These are phyloP conservation scores for Xiphophorus couchianus DNA, from an alignment of 2,113 vertebrate genomes.

Conservation along the genomic window DNA sequence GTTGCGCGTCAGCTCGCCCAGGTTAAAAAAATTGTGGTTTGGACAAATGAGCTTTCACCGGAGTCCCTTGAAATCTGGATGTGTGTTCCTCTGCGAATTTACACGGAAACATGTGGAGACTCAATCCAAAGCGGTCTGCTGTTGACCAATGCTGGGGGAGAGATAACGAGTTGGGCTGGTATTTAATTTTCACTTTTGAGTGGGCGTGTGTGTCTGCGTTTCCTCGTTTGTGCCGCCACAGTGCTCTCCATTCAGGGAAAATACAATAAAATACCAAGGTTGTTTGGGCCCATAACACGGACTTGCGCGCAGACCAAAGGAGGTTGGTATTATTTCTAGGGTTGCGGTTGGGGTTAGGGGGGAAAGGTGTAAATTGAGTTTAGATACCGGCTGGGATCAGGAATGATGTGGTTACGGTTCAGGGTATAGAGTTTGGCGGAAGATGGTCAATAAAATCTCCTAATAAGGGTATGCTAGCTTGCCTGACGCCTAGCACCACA, in stretches of 20 bases:
- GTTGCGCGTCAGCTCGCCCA: constrained; percentile 32
- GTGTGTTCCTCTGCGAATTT: constrained; percentile 42
- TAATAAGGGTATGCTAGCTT: neutral
- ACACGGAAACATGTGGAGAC: constrained; percentile 21
- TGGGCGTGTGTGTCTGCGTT: constrained; percentile 22
- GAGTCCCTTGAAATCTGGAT: constrained; percentile 43
- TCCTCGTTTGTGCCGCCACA: neutral
- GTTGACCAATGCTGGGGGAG: constrained; percentile 48
- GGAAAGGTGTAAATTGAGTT: neutral
- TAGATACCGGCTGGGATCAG: neutral
- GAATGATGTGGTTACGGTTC: neutral
- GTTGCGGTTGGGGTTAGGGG: neutral
- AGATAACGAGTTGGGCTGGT: constrained; percentile 19
- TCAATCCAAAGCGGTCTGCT: constrained; percentile 48
- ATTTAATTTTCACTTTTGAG: constrained; percentile 29
- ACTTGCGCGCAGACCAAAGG: neutral
- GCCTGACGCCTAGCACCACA: constrained; percentile 60
- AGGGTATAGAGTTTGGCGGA: neutral
- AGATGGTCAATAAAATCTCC: neutral
- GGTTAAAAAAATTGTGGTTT: constrained; percentile 54
- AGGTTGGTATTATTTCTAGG: neutral
- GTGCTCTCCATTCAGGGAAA: neutral
- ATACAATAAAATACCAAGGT: neutral
- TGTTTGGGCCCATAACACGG: neutral
- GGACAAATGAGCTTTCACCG: constrained; percentile 51